Base-by-base conservation (phyloP, 2,888 invertebrate species). In the Drosophila phalerata region DNA sequence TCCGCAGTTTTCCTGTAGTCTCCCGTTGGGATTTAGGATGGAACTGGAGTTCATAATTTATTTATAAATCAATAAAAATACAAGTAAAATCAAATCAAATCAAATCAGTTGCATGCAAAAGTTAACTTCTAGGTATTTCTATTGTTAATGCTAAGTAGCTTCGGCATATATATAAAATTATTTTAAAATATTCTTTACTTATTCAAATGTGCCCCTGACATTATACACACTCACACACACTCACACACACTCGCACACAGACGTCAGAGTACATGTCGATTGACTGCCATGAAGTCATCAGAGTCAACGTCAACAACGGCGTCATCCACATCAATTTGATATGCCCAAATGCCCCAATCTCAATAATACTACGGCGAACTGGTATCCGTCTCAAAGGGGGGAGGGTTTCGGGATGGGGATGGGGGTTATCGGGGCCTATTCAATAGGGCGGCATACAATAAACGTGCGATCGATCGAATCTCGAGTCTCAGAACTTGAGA, bases 271-370 rank as follows among this genome's bases (percentile, higher is more conserved):
- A 25, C 42, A 56, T 38, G 58, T 47, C 61, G 71, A 71, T 58
- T 67, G 65, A 80, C 71, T 87, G 80, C 89, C 86, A 85, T 85
- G 85, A 85, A 89, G 88, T 85, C 85, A 89, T 85, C 89, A 85
- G 61, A 56, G 55, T 56, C 43, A 45, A 62, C 77, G 70, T 73
- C 85, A 64, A 63, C 78, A 67, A 48, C 80, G 66, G 57, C 86
- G 68, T 73, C 77, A 76, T 72, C 69, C 88, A 66, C 88, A 72
- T 83, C 83, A 86, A 83, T 83, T 86, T 84, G 81, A 85, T 85
- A 73, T 69, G 69, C 60, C 68, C 67, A 56, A 43, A 43, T 43
- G 55, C 45, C 62, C 66, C 67, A 66, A 72, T 73, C 67, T 38
- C 48, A 73, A 65, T 53, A 58, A 58, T 37, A 42, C 19, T 19